These are phyloP conservation scores for Piaya cayana DNA, from an alignment of 2,113 vertebrate species.

Conservation along the genomic window DNA sequence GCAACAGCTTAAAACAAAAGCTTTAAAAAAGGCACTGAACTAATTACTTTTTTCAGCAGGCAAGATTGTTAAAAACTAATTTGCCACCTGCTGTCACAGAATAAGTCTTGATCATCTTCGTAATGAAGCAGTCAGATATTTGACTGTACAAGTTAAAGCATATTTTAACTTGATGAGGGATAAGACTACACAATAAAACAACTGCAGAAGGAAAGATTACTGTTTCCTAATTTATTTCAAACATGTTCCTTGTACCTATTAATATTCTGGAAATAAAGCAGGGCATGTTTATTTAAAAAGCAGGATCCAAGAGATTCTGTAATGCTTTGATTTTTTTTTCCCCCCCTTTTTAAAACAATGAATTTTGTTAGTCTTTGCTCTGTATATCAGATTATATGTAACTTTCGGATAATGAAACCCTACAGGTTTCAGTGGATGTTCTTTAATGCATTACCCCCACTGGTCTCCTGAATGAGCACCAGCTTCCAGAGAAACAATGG, in stretches of 20 bases:
- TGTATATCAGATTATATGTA: background rate
- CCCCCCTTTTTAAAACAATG: background rate
- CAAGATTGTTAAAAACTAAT: constrained; percentile 5
- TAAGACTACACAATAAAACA: background rate
- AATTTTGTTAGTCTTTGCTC: background rate
- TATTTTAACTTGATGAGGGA: background rate
- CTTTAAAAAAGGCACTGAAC: background rate
- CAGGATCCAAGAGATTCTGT: background rate
- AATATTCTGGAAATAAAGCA: background rate
- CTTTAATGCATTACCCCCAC: background rate
- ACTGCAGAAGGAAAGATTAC: background rate
- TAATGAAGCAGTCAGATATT: background rate
- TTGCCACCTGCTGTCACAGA: background rate
- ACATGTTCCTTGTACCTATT: background rate
- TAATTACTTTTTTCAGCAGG: background rate
- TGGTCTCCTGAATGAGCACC: background rate
- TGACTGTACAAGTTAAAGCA: background rate
- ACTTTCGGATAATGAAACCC: background rate
- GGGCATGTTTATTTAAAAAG: background rate
- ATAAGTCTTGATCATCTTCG: background rate
- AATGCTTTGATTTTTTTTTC: background rate
- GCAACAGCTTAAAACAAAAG: background rate
- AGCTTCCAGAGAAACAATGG: background rate
- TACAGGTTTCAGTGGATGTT: background rate
- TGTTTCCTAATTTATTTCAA: background rate